Percentiles rank a stretch among this genome's conserved stretches.
These are phyloP conservation scores for Chaunax sp. DNA, from an alignment of 2,797 vertebrate species.

Conservation along the genomic window DNA sequence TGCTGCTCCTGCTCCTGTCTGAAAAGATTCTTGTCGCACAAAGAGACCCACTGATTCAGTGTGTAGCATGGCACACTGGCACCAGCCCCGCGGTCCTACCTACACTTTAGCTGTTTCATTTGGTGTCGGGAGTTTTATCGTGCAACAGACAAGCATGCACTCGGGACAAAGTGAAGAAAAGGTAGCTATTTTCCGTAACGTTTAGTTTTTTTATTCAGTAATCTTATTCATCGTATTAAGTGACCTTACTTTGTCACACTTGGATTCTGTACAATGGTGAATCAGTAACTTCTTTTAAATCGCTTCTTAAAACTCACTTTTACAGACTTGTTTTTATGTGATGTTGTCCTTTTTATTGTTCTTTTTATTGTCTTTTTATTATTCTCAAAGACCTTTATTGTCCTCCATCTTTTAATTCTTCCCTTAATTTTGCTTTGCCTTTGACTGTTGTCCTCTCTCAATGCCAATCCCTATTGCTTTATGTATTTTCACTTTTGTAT, in stretches of 20 bases:
- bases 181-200: neutral
- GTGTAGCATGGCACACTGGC: conserved; percentile 64
- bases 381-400: too few relatives aligned
- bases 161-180: neutral
- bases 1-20: conserved; percentile 65
- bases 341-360: too few relatives aligned
- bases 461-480: too few relatives aligned
- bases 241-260: neutral
- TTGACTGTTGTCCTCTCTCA: too few relatives aligned
- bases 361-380: too few relatives aligned
- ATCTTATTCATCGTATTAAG: too few relatives aligned
- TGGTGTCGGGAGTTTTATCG: conserved; percentile 28
- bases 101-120: conserved; percentile 42
- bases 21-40: conserved; percentile 52
- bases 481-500: too few relatives aligned
- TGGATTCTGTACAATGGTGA: neutral
- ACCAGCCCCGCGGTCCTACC: conserved; percentile 50
- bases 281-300: too few relatives aligned
- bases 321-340: too few relatives aligned
- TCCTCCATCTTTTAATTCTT: too few relatives aligned
- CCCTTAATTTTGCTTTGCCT: too few relatives aligned
- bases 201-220: neutral
- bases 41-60: conserved; percentile 66
- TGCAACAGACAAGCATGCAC: conserved; percentile 18
- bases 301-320: too few relatives aligned